Evolutionary conservation across 2,113 vertebrate species (phyloP), one percentile per base, ranked within the genome.

Genomic region (Meleagris gallopavo): DNA sequence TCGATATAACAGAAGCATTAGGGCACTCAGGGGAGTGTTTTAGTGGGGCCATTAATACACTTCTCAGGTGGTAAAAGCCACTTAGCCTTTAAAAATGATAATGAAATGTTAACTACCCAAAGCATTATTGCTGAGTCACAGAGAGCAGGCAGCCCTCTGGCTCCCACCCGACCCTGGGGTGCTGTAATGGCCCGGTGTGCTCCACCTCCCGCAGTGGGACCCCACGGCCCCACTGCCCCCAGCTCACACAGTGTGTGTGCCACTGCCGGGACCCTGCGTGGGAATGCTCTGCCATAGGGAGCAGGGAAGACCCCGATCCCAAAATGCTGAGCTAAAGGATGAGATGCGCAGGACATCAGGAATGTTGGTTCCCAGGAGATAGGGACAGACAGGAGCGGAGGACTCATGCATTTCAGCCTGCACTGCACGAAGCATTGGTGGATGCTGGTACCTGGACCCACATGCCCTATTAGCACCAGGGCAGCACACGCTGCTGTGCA

Each of bases 61-160:
- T 96, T 97, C 96, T 96, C 93, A 97, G 96, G 96, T 97, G 95
- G 94, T 97, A 95, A 97, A 97, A 97, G 96, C 93, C 96, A 97
- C 96, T 97, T 97, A 97, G 96, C 96, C 94, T 97, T 97, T 97
- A 97, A 97, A 96, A 97, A 96, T 96, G 91, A 96, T 97, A 97
- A 97, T 97, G 96, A 97, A 97, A 97, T 97, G 96, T 96, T 97
- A 97, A 96, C 96, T 96, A 96, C 95, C 95, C 95, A 96, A 96
- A 97, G 95, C 94, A 96, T 96, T 96, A 96, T 94, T 97, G 96
- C 96, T 97, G 96, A 97, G 95, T 97, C 96, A 97, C 85, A 5
- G 90, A 93, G 90, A 94, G 69, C 65, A 36, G 75, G 93, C 93
- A 78, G 76, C 76, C 93, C 93, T 86, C 83, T 61, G 38, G 88